Evolutionary conservation across 1,140 invertebrate species (phyloP), one percentile per base, ranked within the genome.

Genomic region (Bombus pyrosoma): DNA sequence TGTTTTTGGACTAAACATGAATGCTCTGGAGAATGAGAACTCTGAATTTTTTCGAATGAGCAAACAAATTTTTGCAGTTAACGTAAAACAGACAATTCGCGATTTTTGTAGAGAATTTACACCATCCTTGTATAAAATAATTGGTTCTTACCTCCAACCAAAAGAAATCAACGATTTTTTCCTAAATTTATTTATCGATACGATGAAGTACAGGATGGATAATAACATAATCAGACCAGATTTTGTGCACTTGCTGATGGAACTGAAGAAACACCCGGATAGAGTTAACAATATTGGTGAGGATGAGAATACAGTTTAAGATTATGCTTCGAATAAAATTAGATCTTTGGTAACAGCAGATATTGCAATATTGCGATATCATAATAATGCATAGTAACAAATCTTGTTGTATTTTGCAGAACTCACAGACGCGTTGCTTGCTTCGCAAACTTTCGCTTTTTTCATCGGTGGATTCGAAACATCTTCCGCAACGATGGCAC

Each of bases 401-500:
- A 47, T 47, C 47, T 18, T 47, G 47, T 47, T 47, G 15, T 5
- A 32, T 34, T 85, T 87, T 53, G 4, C 74, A 93, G 93, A 91
- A 81, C 47, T 93, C 28, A 93, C 90, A 8, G 90, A 94, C 9
- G 79, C 71, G 3, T 47, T 92, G 5, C 43, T 92, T 0, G 82
- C 91, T 3, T 93, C 94, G 2, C 94, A 95, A 85, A 89, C 92
- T 0, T 91, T 95, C 34, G 71, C 95, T 12, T 95, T 96, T 66
- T 93, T 96, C 71, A 12, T 95, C 5, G 96, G 96, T 66, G 96
- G 96, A 43, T 97, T 95, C 79, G 96, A 96, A 81, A 96, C 96
- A 0, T 96, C 96, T 5, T 94, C 96, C 5, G 92, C 94, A 2
- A 93, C 96, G 0, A 92, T 97, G 13, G 92, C 93, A 13, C 94